Evolutionary conservation across 2,797 vertebrate species (phyloP).

Genomic region (Catharus ustulatus): DNA sequence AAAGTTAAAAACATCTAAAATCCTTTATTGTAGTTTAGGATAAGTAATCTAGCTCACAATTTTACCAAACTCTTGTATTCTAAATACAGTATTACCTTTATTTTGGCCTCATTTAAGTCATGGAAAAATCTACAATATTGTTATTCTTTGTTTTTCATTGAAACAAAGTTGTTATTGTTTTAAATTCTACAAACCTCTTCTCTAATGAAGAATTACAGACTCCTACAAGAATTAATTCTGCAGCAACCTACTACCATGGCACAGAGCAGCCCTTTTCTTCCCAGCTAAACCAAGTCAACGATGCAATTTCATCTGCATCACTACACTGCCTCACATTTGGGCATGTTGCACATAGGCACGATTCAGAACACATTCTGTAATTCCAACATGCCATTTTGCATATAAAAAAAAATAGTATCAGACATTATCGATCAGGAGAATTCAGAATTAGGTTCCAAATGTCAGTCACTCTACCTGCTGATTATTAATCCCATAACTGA

Average conservation of each 20-base stretch:
- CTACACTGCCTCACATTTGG: background rate
- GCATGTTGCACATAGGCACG: background rate
- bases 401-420: constrained; percentile 12
- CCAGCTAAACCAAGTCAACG: constrained; percentile 1
- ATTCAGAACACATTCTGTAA: constrained; percentile 35
- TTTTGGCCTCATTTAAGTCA: background rate
- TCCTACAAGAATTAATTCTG: background rate
- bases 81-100: background rate
- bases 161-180: background rate
- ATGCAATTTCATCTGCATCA: background rate
- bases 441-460: background rate
- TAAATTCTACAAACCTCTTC: background rate
- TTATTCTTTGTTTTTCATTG: background rate
- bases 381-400: background rate
- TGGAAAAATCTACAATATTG: background rate
- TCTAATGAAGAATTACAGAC: background rate
- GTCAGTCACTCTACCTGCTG: too few relatives aligned
- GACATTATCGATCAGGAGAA: background rate
- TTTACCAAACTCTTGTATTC: background rate
- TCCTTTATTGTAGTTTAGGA: background rate
- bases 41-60: background rate
- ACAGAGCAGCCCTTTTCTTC: background rate
- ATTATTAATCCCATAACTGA: too few relatives aligned
- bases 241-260: background rate
- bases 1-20: background rate